phyloP scores from a whole-genome alignment of 2,888 invertebrate genomes.

The Caenorhabditis virilis region DNA sequence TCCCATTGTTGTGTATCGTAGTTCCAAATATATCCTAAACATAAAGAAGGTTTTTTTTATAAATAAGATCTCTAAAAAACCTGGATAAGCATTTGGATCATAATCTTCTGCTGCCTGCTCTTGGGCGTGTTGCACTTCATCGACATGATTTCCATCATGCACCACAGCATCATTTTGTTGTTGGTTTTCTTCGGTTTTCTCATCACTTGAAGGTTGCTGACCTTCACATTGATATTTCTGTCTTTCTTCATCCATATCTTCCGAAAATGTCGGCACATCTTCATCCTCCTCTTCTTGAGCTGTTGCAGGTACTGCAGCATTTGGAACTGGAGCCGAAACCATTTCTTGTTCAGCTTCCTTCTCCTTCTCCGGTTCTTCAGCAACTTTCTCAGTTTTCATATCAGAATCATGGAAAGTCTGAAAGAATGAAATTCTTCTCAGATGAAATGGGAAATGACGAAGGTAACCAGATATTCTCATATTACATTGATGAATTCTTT shows the following conservation, averaged over 20 bases:
- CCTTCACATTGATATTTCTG: conserved; percentile 26
- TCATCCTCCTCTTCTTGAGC: conserved; percentile 29
- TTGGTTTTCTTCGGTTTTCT: conserved; percentile 5
- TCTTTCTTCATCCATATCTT: conserved; percentile 54
- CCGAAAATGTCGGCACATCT: conserved; percentile 54
- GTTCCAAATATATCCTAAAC: conserved; percentile 52
- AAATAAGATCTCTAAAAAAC: conserved; percentile 8
- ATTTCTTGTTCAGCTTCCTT: not conserved
- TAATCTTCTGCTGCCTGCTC: conserved; percentile 18
- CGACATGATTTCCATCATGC: too few relatives aligned
- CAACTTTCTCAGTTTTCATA: not conserved
- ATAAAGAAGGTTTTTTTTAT: not conserved
- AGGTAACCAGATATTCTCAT: not conserved
- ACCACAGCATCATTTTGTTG: too few relatives aligned
- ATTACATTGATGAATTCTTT: not conserved
- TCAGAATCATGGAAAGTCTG: conserved; percentile 31
- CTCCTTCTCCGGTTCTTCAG: not conserved
- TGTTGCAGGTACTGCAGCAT: not conserved
- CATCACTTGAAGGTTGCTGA: not conserved
- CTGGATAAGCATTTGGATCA: conserved; percentile 47
- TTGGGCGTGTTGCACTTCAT: too few relatives aligned
- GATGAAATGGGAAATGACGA: not conserved
- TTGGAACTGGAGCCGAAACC: not conserved
- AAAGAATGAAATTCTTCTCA: conserved; percentile 4
- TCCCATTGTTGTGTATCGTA: conserved; percentile 54